These are phyloP conservation scores for Acronicta psi DNA, from an alignment of 2,888 invertebrate genomes.

Conservation along the genomic window DNA sequence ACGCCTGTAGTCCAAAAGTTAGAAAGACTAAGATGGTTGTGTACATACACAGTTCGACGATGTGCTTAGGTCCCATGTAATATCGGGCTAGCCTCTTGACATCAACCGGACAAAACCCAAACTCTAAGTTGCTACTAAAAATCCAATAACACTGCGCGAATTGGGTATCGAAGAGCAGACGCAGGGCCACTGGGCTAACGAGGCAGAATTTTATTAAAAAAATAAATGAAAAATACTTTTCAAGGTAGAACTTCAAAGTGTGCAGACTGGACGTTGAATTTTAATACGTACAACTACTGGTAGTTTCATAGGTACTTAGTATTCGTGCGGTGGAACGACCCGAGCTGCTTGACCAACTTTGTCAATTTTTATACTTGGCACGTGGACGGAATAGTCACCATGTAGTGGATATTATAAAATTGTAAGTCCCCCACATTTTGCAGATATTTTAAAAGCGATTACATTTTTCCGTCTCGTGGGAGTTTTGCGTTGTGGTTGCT, in stretches of 20 bases:
- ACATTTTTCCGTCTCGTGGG: conserved; percentile 10
- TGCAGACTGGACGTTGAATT: conserved; percentile 30
- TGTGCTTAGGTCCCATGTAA: too few species aligned
- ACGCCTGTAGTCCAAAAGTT: too few species aligned
- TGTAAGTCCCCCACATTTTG: conserved; percentile 34
- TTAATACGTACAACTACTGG: conserved; percentile 34
- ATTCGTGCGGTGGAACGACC: conserved; percentile 42
- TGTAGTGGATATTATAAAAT: conserved; percentile 42
- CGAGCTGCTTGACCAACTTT: conserved; percentile 58
- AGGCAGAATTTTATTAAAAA: too few species aligned
- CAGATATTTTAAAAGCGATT: conserved; percentile 34
- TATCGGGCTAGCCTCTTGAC: too few species aligned
- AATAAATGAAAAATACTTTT: conserved; percentile 28
- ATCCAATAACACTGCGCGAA: too few species aligned
- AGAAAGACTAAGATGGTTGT: too few species aligned
- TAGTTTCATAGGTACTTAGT: conserved; percentile 43
- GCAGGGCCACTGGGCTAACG: too few species aligned
- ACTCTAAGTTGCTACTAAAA: too few species aligned
- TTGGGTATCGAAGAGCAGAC: too few species aligned
- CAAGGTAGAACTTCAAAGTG: conserved; percentile 29
- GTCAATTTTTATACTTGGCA: conserved; percentile 58
- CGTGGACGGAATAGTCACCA: conserved; percentile 39
- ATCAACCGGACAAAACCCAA: too few species aligned
- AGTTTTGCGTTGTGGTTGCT: background rate
- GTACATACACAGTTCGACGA: too few species aligned